Base-by-base conservation (phyloP, 64 coral and sea anemone species). In the Montipora foliosa region DNA sequence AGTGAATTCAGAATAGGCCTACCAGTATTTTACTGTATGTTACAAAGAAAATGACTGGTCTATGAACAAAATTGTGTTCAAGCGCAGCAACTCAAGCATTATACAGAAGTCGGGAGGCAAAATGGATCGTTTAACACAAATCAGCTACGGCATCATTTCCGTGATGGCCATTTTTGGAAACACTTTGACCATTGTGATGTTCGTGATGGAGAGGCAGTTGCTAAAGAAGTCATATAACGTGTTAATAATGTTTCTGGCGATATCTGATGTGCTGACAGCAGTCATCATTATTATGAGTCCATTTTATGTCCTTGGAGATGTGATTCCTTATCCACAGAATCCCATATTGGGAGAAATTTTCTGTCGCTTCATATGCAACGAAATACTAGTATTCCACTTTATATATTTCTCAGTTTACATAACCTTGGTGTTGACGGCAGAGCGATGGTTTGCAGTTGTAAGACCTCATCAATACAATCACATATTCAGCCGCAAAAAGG, bases 381-480 rank as follows among this genome's bases (percentile, higher is more conserved):
- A 82, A n/a, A 13, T 44, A 59, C 44, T 93, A 12, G 52, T 93
- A 16, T 93, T 86, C 64, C 70, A 60, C 22, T 19, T 93, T 29
- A 51, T 74, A 5, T 67, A 78, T 49, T 86, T 84, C 71, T 87
- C 82, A 9, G 82, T 74, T 8, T 93, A 86, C 47, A 78, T 93
- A 14, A 86, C 73, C 13, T 47, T 87, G 53, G 50, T 74, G 17
- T 52, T 93, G 51, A 73, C 72, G 10, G 76, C 84, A 5, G 91
- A 93, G 82, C 91, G 91, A 15, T 93, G 91, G 91, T 87, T 49
- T 64, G 91, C 37, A 37, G 37, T 37, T 37, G 37, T 37, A 37
- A 37, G 37, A 37, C 37, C 37, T 37, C 37, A 37, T 1, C 37
- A 37, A 37, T 37, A 37, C 37, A 37, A 37, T 37, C 37, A 37